A percentile compares a stretch with the other conserved stretches of the same genome.
phyloP scores from a whole-genome alignment of 2,888 invertebrate genomes.

The Agapetus fuscipes region DNA sequence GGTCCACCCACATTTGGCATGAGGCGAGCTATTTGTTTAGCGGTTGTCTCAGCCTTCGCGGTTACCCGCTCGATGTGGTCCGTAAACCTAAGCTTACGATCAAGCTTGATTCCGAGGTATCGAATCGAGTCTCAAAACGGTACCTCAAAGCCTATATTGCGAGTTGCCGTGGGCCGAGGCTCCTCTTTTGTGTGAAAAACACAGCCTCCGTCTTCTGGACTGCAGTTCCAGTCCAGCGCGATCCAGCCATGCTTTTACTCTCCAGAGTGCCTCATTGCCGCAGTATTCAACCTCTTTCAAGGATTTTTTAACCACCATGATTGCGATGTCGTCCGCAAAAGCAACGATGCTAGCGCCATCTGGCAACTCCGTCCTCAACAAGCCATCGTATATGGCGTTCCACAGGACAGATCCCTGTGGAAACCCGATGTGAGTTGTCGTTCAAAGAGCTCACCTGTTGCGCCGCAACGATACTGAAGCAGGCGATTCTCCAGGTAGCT shows the following conservation, averaged over 20 bases:
- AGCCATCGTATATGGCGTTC: constrained; percentile 21
- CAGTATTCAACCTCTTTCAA: neutral
- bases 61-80: constrained; percentile 16
- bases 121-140: constrained; percentile 4
- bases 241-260: neutral
- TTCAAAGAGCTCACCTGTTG: no score
- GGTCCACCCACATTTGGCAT: constrained; percentile 23
- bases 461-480: constrained; percentile 18
- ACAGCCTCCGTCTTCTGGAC: no score
- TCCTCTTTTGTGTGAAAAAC: constrained; percentile 1
- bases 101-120: constrained; percentile 21
- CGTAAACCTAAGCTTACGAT: constrained; percentile 18
- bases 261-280: neutral
- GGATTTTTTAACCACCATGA: neutral
- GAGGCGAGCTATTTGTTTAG: constrained; percentile 16
- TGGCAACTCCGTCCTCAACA: neutral
- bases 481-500: constrained; percentile 19
- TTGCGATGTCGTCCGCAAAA: constrained; percentile 4
- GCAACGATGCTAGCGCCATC: neutral
- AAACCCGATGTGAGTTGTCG: constrained; percentile 16
- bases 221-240: constrained; percentile 2
- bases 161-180: neutral
- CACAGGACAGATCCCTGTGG: constrained; percentile 21
- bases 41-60: constrained; percentile 14
- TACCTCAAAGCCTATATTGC: neutral